These are phyloP conservation scores for Falco peregrinus DNA, from an alignment of 2,797 vertebrate species.

Conservation along the genomic window DNA sequence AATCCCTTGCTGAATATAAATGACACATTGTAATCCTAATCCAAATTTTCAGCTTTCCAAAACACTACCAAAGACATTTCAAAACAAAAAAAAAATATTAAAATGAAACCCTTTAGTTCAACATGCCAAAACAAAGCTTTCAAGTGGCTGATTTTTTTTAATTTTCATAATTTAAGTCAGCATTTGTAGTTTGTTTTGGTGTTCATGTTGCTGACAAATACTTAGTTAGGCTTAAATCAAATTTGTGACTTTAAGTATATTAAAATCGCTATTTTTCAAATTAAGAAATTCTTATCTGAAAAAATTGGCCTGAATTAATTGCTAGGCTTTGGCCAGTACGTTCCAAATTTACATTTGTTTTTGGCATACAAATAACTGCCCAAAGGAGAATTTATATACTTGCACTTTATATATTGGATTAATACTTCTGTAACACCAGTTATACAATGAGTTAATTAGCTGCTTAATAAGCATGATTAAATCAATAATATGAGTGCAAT, in stretches of 20 bases:
- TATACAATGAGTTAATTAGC: neutral
- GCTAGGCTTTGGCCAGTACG: neutral
- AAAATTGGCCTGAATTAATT: neutral
- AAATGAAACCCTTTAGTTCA: neutral
- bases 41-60: neutral
- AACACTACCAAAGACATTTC: neutral
- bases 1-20: neutral
- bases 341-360: neutral
- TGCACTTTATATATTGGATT: neutral
- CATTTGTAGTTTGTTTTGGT: neutral
- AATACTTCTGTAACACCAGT: neutral
- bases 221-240: neutral
- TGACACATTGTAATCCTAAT: neutral
- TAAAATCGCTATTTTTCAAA: neutral
- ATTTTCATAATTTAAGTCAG: neutral
- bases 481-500: neutral
- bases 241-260: neutral
- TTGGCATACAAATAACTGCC: neutral
- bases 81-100: neutral
- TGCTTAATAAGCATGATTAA: conserved; percentile 8
- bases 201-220: neutral
- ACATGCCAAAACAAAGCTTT: neutral
- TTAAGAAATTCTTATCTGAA: neutral
- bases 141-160: neutral
- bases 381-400: neutral